A percentile compares a stretch with the other conserved stretches of the same genome.
phyloP scores from a whole-genome alignment of 2,888 invertebrate genomes.

The Formica aserva region DNA sequence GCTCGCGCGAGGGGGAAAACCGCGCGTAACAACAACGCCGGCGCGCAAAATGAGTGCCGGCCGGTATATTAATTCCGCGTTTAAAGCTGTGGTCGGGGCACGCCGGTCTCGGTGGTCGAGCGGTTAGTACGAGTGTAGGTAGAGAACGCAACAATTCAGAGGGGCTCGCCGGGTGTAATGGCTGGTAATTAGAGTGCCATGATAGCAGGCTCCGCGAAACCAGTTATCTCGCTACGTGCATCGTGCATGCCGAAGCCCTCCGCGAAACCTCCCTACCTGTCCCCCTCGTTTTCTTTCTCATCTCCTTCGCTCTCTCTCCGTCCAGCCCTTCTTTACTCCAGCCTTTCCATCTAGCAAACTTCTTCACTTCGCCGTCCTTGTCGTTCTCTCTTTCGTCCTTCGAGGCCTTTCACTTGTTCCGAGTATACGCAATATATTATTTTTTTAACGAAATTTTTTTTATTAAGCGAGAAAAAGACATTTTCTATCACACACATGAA shows the following conservation, averaged over 20 bases:
- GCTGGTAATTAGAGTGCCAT: slow-evolving; percentile 85
- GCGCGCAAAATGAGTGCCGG: slow-evolving; percentile 79
- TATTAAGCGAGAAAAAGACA: background rate
- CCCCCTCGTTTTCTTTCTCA: slow-evolving; percentile 57
- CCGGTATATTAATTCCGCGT: slow-evolving; percentile 83
- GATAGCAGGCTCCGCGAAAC: slow-evolving; percentile 84
- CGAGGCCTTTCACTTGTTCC: slow-evolving; percentile 11
- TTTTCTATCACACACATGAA: background rate
- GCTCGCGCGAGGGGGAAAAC: slow-evolving; percentile 37
- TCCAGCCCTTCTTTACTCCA: slow-evolving; percentile 42
- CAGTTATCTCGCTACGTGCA: slow-evolving; percentile 84
- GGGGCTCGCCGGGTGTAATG: slow-evolving; percentile 83
- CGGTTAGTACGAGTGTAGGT: slow-evolving; percentile 80
- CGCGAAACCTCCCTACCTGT: slow-evolving; percentile 54
- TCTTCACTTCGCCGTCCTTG: slow-evolving; percentile 8
- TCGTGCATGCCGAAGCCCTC: slow-evolving; percentile 79
- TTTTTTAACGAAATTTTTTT: background rate
- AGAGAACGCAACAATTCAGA: slow-evolving; percentile 83
- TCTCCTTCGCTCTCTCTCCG: slow-evolving; percentile 52
- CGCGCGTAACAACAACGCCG: slow-evolving; percentile 77
- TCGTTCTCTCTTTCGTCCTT: slow-evolving; percentile 8
- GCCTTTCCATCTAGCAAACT: background rate
- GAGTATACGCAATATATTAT: background rate
- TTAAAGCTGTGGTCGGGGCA: slow-evolving; percentile 83
- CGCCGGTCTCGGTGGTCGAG: slow-evolving; percentile 81